A percentile compares a stretch with the other conserved stretches of the same genome.
Conservation (phyloP, 2,888 invertebrate genomes). For the Drosophila aldrichi region DNA sequence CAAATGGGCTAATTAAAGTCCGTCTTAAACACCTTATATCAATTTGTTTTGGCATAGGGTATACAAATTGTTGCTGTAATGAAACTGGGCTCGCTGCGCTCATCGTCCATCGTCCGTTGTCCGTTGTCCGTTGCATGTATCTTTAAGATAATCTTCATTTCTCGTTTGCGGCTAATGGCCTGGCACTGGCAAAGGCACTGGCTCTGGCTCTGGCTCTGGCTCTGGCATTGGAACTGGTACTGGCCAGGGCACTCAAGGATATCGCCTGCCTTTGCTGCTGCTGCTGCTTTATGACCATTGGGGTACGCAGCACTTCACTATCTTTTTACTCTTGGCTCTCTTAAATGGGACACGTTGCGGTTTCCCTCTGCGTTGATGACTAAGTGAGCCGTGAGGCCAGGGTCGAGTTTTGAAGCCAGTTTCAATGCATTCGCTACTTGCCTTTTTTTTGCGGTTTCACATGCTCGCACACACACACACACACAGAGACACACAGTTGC, state of each 20-base stretch:
- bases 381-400: constrained; percentile 69
- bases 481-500: constrained; percentile 20
- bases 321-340: constrained; percentile 57
- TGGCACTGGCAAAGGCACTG: constrained; percentile 60
- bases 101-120: constrained; percentile 32
- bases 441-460: constrained; percentile 70
- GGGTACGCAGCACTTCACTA: constrained; percentile 64
- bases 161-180: constrained; percentile 80
- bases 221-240: constrained; percentile 38
- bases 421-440: constrained; percentile 70
- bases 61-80: constrained; percentile 61
- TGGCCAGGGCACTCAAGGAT: constrained; percentile 74
- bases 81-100: constrained; percentile 63
- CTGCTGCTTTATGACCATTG: constrained; percentile 72
- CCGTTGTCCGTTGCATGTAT: constrained; percentile 66
- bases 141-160: constrained; percentile 80
- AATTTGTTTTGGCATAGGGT: constrained; percentile 25
- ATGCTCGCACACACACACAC: constrained; percentile 35
- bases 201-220: too few relatives aligned
- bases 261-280: constrained; percentile 53
- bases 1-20: neutral
- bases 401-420: constrained; percentile 63
- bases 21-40: neutral
- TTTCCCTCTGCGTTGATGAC: constrained; percentile 75
- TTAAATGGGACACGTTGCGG: constrained; percentile 79